Percentiles rank a stretch among this genome's conserved stretches.
Evolutionary conservation across 2,888 invertebrate species (phyloP).

Genomic region (Cenopis cana): DNA sequence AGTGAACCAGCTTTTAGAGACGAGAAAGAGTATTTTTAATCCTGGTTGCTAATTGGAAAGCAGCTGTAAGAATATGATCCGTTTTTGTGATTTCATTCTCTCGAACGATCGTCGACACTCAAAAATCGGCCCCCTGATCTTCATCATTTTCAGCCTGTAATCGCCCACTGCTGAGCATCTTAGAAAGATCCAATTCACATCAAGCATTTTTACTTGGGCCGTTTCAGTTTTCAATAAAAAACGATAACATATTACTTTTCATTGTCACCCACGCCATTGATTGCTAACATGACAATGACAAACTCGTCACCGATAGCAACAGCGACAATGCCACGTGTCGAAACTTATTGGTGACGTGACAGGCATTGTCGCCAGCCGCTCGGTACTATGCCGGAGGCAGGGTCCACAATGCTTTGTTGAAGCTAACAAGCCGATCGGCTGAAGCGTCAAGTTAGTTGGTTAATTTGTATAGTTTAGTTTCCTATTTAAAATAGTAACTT

Average conservation of each 20-base stretch:
- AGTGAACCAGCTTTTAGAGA: slow-evolving; percentile 6
- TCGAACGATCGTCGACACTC: too few species aligned
- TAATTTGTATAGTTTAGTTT: too few species aligned
- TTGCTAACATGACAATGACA: slow-evolving; percentile 24
- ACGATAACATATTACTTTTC: slow-evolving; percentile 3
- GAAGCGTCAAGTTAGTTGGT: not conserved
- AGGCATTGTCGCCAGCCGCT: slow-evolving; percentile 19
- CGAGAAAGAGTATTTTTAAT: too few species aligned
- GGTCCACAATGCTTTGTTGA: slow-evolving; percentile 7
- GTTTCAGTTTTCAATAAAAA: not conserved
- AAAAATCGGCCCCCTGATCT: too few species aligned
- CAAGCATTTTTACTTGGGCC: too few species aligned
- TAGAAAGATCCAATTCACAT: too few species aligned
- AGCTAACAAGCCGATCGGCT: not conserved
- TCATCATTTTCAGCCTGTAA: too few species aligned
- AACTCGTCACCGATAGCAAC: slow-evolving; percentile 29
- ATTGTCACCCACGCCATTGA: slow-evolving; percentile 9
- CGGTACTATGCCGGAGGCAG: slow-evolving; percentile 10
- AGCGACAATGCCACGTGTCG: slow-evolving; percentile 30
- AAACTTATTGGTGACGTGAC: slow-evolving; percentile 38
- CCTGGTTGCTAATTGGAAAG: too few species aligned
- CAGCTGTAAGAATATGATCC: too few species aligned
- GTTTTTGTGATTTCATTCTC: too few species aligned
- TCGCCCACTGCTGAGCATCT: too few species aligned
- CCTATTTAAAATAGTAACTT: too few species aligned